Percentiles rank a stretch among this genome's conserved stretches.
Evolutionary conservation across 1,140 invertebrate genomes (phyloP).

Genomic region (Calosoma granatense): DNA sequence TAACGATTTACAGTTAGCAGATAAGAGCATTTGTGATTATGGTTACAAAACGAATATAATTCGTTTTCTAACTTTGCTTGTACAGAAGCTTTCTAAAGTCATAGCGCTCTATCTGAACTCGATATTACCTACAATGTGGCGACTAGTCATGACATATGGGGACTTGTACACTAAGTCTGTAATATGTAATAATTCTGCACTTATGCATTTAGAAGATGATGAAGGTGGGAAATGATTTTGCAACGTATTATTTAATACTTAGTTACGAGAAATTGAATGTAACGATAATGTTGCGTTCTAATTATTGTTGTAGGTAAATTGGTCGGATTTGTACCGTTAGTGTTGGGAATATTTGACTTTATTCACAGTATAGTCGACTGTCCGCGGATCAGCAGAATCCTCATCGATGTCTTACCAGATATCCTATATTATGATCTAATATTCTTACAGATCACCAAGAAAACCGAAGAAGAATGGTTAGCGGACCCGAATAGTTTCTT

Average conservation of each 20-base stretch:
- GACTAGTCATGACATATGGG: conserved; percentile 56
- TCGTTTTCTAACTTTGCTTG: conserved; percentile 44
- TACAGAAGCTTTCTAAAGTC: conserved; percentile 55
- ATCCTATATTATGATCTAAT: conserved; percentile 65
- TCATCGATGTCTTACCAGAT: conserved; percentile 57
- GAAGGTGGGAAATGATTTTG: conserved; percentile 12
- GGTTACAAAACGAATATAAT: not conserved
- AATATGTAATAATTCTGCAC: conserved; percentile 32
- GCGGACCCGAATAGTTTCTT: conserved; percentile 64
- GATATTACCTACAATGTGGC: conserved; percentile 62
- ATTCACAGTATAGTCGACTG: conserved; percentile 54
- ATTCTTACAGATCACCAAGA: conserved; percentile 69
- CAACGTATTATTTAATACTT: conserved; percentile 10
- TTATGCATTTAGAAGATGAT: conserved; percentile 18
- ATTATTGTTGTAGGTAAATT: conserved; percentile 47
- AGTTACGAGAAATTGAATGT: not conserved
- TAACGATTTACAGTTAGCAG: not conserved
- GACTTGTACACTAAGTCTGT: conserved; percentile 36
- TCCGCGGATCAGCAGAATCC: conserved; percentile 46
- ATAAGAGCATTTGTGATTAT: not conserved
- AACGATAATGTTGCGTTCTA: too few species aligned
- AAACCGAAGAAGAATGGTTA: conserved; percentile 61
- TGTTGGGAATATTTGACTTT: conserved; percentile 71
- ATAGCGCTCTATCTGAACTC: conserved; percentile 52
- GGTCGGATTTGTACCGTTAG: conserved; percentile 60